Conservation (phyloP, 2,888 invertebrate genomes). For the Cephalotes varians region DNA sequence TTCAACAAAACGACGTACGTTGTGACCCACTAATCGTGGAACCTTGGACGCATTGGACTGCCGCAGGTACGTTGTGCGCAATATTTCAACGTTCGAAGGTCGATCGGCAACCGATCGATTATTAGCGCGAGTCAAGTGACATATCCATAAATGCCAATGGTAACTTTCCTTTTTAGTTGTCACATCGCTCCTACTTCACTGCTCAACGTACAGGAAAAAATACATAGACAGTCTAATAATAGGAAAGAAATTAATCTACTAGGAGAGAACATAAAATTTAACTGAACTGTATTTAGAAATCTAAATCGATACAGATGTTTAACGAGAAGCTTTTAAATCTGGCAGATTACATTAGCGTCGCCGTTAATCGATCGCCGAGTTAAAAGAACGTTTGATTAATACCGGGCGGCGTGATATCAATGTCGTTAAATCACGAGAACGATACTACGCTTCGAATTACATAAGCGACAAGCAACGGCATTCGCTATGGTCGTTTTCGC, state of each 20-base stretch:
- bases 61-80: slow-evolving; percentile 63
- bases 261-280: background rate
- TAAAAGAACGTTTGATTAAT: slow-evolving; percentile 26
- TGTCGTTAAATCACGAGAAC: slow-evolving; percentile 29
- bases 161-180: slow-evolving; percentile 45
- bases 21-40: slow-evolving; percentile 71
- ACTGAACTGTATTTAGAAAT: background rate
- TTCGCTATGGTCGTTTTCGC: slow-evolving; percentile 43
- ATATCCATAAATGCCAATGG: slow-evolving; percentile 43
- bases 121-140: slow-evolving; percentile 53
- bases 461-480: slow-evolving; percentile 51
- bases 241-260: background rate
- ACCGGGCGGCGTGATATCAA: background rate
- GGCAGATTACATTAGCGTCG: background rate
- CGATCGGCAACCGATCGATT: slow-evolving; percentile 71
- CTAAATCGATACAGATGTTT: slow-evolving; percentile 7
- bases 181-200: slow-evolving; percentile 14
- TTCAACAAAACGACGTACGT: slow-evolving; percentile 36
- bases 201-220: background rate
- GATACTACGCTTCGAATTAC: slow-evolving; percentile 33
- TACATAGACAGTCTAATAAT: too few species aligned
- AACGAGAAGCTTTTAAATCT: background rate
- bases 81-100: slow-evolving; percentile 71
- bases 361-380: background rate
- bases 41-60: slow-evolving; percentile 69